Evolutionary conservation across 2,113 vertebrate species (phyloP).

Genomic region (Callopanchax toddi): DNA sequence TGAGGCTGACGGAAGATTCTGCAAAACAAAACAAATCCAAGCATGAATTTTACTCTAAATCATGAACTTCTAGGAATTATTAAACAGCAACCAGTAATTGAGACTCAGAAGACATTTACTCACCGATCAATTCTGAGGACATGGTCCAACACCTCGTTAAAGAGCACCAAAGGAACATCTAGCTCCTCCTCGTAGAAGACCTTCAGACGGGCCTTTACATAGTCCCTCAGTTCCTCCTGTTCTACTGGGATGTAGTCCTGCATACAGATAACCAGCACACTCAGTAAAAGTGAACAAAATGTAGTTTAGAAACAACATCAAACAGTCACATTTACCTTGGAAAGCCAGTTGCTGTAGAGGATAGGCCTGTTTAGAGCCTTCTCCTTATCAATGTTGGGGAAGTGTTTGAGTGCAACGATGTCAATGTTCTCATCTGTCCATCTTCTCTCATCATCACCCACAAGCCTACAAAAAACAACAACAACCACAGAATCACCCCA

Average conservation of each 20-base stretch:
- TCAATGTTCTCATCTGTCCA: conserved; percentile 99
- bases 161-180: conserved; percentile 95
- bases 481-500: conserved; percentile 2
- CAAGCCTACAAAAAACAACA: conserved; percentile 80
- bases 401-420: conserved; percentile 94
- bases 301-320: too few relatives aligned
- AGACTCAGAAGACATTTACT: not conserved
- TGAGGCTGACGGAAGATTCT: conserved; percentile 99
- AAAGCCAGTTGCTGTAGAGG: conserved; percentile 99
- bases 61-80: not conserved
- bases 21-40: conserved; percentile 10
- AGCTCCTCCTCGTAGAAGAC: conserved; percentile 98
- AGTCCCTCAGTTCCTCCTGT: conserved; percentile 96
- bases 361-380: conserved; percentile 93
- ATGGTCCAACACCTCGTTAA: conserved; percentile 97
- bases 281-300: not conserved
- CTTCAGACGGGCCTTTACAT: conserved; percentile 97
- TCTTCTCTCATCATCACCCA: conserved; percentile 96
- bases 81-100: not conserved
- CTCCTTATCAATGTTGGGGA: conserved; percentile 96
- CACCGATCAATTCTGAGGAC: conserved; percentile 97
- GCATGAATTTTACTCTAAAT: not conserved
- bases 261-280: conserved; percentile 19
- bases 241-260: conserved; percentile 99
- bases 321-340: conserved; percentile 82